Evolutionary conservation across 2,113 vertebrate genomes (phyloP), one percentile per base, ranked within the genome.

Genomic region (Protomyctophum bolini): DNA sequence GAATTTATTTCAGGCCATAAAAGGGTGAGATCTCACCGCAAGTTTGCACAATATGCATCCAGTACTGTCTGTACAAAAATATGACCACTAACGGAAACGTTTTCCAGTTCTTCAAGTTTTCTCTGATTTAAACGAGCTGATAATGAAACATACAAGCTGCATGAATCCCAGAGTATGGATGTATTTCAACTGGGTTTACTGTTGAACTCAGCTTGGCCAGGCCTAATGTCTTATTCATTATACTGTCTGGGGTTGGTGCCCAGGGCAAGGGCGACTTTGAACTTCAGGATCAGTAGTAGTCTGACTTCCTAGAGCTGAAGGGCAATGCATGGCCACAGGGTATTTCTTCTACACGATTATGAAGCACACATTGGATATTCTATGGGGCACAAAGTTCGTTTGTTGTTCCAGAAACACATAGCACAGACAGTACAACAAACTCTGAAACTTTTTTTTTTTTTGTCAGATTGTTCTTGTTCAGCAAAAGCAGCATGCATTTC

Each of bases 331-430:
- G 63, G 63, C 41, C 15, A 21, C 21, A 71, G 10, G 6, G 7
- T 54, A 55, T 41, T 21, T 6, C 51, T 66, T 66, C 63, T 15
- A 66, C 49, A 60, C 73, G 60, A 29, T 83, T 60, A 5, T 65
- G 64, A 74, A 70, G 48, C 66, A 54, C 64, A 59, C 47, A 7
- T 73, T 75, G 80, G 86, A 63, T 62, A 84, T 85, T 75, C 83
- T 84, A 82, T 57, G 76, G 28, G 21, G 49, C 28, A 54, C 47
- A 83, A 74, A 75, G 68, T 66, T 55, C 60, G 15, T 41, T 9
- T 56, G 33, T 28, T 61, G 2, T 58, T 70, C 14, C 68, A 77
- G 69, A 82, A 80, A 45, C 68, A 76, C 61, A 66, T 9, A 0
- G 21, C 55, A 77, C 7, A 21, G 21, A 21, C 21, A 50, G 12